Evolutionary conservation across 2,888 invertebrate genomes (phyloP), one percentile per base, ranked within the genome.

Genomic region (Phyto melanocephala): DNA sequence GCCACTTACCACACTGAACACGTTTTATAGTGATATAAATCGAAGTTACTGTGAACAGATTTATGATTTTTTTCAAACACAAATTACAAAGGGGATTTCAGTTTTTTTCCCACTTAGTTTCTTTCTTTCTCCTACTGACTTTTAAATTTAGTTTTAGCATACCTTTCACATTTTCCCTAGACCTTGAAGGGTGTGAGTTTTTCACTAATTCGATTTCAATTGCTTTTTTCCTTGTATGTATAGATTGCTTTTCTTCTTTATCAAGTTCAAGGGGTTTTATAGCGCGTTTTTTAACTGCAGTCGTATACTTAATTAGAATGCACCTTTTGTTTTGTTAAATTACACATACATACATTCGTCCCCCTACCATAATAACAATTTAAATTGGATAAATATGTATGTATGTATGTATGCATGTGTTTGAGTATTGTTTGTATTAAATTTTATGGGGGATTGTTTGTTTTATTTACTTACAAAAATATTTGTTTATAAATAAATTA

Each of bases 181-280:
- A 7, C 7, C 45, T 17, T 17, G 17, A 45, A 45, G 45, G 17
- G 45, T 45, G 17, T 45, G 45, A 67, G 13, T 50, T 37, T 65
- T 47, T 50, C 28, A 15, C n/a, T 45, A 35, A 50, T 65, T 47
- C 20, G 35, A 50, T 63, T 63, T 40, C 10, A 24, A 45, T 45
- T 33, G 28, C 47, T 15, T 47, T 47, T n/a, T n/a, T n/a, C n/a
- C n/a, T n/a, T n/a, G n/a, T n/a, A n/a, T 47, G 42, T 24, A 28
- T 35, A n/a, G 17, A 4, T 40, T 52, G 15, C 20, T 37, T 17
- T 5, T 13, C 17, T 15, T 52, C n/a, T n/a, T 52, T 28, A 17
- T 22, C 54, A 68, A 68, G 68, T 68, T 54, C 28, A 68, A 68
- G 40, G 22, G 22, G 35, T 37, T 52, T n/a, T 33, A 37, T n/a